Evolutionary conservation across 2,113 vertebrate species (phyloP).

Genomic region (Triplophysa rosa): DNA sequence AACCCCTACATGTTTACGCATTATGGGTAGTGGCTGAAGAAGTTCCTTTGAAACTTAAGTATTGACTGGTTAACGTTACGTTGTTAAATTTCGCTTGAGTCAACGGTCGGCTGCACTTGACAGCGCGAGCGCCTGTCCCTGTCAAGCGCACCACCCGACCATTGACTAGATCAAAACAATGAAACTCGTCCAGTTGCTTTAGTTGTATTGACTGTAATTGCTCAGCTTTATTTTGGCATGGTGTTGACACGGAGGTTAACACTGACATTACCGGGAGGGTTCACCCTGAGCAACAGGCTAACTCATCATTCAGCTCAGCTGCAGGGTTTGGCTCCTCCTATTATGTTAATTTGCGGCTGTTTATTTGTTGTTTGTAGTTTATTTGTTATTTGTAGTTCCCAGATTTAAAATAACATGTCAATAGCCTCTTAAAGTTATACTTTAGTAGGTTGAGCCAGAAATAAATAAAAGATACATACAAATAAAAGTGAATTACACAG

Average conservation of each 20-base stretch:
- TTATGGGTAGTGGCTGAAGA: neutral
- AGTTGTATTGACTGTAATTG: neutral
- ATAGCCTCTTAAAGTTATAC: neutral
- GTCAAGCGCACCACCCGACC: neutral
- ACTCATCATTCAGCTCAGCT: neutral
- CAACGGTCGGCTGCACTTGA: slow-evolving; percentile 33
- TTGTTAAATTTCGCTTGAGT: slow-evolving; percentile 8
- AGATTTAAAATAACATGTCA: neutral
- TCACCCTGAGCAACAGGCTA: slow-evolving; percentile 18
- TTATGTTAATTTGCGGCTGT: neutral
- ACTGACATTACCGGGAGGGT: slow-evolving; percentile 27
- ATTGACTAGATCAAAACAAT: neutral
- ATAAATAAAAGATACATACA: neutral
- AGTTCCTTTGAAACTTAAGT: neutral
- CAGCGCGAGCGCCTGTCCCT: neutral
- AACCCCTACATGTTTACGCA: neutral
- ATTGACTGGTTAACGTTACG: neutral
- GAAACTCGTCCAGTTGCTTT: neutral
- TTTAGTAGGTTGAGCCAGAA: neutral
- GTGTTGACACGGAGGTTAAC: slow-evolving; percentile 34
- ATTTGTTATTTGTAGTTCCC: too few relatives aligned
- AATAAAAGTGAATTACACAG: neutral
- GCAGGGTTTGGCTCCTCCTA: neutral
- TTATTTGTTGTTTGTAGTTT: neutral
- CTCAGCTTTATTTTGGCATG: neutral